Percentiles rank a stretch among this genome's conserved stretches.
Conservation (phyloP, 2,113 vertebrate species). For the Macquaria australasica region DNA sequence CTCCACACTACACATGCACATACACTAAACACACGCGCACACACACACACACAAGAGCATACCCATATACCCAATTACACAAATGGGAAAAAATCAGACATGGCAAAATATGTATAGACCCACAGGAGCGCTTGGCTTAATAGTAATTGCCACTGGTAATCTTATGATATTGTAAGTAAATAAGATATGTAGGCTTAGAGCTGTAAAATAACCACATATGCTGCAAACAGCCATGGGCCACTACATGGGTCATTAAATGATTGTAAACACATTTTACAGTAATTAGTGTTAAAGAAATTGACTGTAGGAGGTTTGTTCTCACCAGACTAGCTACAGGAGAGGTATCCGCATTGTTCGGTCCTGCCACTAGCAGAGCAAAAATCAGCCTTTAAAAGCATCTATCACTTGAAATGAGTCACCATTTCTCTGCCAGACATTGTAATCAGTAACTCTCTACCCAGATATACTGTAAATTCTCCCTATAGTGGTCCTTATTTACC, state of each 20-base stretch:
- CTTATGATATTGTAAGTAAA: constrained; percentile 35
- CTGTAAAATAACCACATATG: constrained; percentile 25
- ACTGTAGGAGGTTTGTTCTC: constrained; percentile 23
- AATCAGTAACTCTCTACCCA: not conserved
- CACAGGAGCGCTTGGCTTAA: not conserved
- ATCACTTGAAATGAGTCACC: not conserved
- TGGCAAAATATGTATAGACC: not conserved
- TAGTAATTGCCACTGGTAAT: constrained; percentile 6
- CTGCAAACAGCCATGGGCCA: constrained; percentile 20
- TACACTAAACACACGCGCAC: too few relatives aligned
- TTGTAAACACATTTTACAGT: constrained; percentile 44
- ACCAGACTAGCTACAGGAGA: constrained; percentile 1
- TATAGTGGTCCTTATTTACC: not conserved
- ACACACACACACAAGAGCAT: not conserved
- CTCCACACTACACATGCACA: not conserved
- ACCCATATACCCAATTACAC: not conserved
- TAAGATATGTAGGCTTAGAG: constrained; percentile 30
- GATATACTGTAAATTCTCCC: too few relatives aligned
- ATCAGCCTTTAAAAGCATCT: not conserved
- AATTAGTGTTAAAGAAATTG: constrained; percentile 29
- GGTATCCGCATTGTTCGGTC: not conserved
- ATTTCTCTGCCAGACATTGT: not conserved
- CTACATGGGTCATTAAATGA: not conserved
- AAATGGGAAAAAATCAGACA: not conserved
- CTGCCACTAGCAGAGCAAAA: not conserved